Base-by-base conservation (phyloP, 1,140 invertebrate species). In the Micrasema longulum region DNA sequence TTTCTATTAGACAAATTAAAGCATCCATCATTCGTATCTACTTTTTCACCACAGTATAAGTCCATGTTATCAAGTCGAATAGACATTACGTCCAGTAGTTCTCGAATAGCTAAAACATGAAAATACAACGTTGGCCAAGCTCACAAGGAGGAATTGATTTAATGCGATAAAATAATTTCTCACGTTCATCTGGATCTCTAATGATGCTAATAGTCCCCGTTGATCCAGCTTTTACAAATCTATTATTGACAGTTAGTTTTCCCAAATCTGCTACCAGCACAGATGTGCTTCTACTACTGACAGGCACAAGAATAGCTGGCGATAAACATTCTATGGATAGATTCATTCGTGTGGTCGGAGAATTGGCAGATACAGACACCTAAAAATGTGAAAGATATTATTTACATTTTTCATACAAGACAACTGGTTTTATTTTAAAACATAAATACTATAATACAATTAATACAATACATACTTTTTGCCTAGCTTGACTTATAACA, bases 291-390 rank as follows among this genome's bases (percentile, higher is more conserved):
- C 89, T 88, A n/a, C 93, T 92, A 79, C 91, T 93, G 43, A 96
- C 89, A 0, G 97, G 97, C 38, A 98, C 81, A 2, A 97, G 82
- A 69, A 98, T 93, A 0, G 97, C 91, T 0, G 96, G 95, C 14
- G 94, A 92, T 0, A 89, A 91, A 14, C 79, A 87, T 76, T 93
- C 89, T 31, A 95, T 78, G 0, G 87, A 87, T 1, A 94, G 80
- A 71, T 91, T 78, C 18, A 80, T 81, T 12, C 78, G 77, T 20
- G 84, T 79, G 43, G 70, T 74, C 10, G 53, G 69, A 62, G 72
- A 76, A 76, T 76, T 76, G 12, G 71, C 74, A 41, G 74, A 73
- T 7, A 78, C 77, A 20, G 81, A 80, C 38, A 84, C 81, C 81
- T 83, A 68, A 10, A 14, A 23, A 47, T 11, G 45, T 11, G 41